Evolutionary conservation across 2,797 vertebrate genomes (phyloP).

Genomic region (Sebastes hubbsi): DNA sequence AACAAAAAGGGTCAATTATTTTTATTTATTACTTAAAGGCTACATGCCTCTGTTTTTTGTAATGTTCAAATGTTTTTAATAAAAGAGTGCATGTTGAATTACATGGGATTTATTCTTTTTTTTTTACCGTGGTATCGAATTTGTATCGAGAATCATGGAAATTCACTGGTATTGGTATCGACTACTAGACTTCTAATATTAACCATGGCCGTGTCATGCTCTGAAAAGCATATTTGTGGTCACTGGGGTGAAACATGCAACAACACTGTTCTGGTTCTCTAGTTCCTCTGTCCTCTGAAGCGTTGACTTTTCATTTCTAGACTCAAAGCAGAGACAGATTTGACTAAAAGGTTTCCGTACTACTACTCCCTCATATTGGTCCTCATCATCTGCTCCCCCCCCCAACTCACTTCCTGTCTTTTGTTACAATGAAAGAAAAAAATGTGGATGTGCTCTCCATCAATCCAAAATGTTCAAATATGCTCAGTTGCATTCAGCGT

Average conservation of each 20-base stretch:
- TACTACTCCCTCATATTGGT: neutral
- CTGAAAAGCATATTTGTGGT: neutral
- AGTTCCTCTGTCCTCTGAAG: neutral
- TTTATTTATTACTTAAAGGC: no score
- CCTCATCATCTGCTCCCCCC: neutral
- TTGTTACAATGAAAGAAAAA: constrained; percentile 26
- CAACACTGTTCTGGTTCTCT: neutral
- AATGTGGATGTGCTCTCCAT: constrained; percentile 38
- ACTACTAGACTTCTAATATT: no score
- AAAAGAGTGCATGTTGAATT: no score
- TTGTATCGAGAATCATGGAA: no score
- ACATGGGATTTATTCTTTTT: no score
- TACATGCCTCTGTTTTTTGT: no score
- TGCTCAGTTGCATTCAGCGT: constrained; percentile 56
- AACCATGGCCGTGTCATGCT: neutral
- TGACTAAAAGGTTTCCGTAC: neutral
- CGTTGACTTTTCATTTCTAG: neutral
- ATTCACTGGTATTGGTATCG: no score
- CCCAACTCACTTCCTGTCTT: constrained; percentile 24
- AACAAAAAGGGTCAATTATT: no score
- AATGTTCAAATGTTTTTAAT: no score
- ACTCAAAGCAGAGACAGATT: neutral
- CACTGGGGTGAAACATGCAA: neutral
- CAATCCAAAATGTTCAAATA: constrained; percentile 58
- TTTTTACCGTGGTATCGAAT: no score